A percentile compares a stretch with the other conserved stretches of the same genome.
Evolutionary conservation across 2,113 vertebrate species (phyloP).

Genomic region (Hippocampus barbouri): DNA sequence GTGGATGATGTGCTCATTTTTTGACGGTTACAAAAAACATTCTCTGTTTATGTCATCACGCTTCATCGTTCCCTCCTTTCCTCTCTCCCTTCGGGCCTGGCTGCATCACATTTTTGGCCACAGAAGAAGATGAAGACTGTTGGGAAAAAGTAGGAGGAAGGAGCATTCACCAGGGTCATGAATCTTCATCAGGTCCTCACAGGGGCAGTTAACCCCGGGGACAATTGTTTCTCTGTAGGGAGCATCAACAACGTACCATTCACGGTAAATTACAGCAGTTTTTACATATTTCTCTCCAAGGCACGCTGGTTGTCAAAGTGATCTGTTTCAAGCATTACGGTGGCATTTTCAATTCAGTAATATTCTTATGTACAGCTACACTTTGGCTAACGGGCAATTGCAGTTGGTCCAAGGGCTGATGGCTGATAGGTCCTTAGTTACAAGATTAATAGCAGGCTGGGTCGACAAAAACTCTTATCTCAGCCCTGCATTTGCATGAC

Average conservation of each 20-base stretch:
- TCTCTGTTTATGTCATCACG: conserved; percentile 10
- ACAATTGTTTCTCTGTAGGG: conserved; percentile 92
- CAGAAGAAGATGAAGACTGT: conserved; percentile 38
- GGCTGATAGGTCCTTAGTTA: background rate
- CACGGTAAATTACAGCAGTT: conserved; percentile 76
- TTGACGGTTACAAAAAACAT: conserved; percentile 1
- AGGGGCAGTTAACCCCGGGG: conserved; percentile 92
- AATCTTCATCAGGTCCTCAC: conserved; percentile 97
- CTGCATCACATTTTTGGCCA: conserved; percentile 21
- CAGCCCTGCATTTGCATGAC: background rate
- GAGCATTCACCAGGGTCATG: conserved; percentile 69
- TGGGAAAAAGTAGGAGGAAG: conserved; percentile 40
- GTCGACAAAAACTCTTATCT: background rate
- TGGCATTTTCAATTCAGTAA: background rate
- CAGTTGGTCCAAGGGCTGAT: background rate
- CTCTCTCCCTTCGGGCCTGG: conserved; percentile 20
- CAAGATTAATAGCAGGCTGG: background rate
- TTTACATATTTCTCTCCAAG: background rate
- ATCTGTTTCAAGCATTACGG: background rate
- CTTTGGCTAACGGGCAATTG: background rate
- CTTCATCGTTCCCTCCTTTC: conserved; percentile 1
- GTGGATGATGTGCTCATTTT: conserved; percentile 1
- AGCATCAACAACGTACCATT: conserved; percentile 82
- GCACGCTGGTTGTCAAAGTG: background rate
- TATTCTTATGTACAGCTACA: background rate